phyloP scores from a whole-genome alignment of 2,113 vertebrate genomes.

The Macrotis lagotis region DNA sequence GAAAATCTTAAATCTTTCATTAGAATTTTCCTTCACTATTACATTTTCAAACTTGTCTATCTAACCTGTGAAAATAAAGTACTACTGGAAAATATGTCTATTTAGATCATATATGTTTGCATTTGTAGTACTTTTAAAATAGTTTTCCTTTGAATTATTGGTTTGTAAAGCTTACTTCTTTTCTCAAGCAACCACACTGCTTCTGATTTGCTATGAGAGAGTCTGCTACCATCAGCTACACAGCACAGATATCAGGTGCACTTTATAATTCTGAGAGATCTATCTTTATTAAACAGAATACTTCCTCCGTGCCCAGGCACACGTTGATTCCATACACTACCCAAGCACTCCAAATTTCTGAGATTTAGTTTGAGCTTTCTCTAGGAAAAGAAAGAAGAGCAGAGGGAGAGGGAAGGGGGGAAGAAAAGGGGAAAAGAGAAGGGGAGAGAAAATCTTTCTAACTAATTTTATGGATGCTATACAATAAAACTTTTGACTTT shows the following conservation, averaged over 20 bases:
- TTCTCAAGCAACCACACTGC: neutral
- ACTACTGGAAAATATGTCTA: constrained; percentile 83
- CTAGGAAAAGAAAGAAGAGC: neutral
- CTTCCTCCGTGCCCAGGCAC: neutral
- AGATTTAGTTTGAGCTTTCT: constrained; percentile 27
- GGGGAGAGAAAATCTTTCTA: neutral
- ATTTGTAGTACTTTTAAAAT: constrained; percentile 52
- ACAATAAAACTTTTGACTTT: neutral
- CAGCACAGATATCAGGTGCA: neutral
- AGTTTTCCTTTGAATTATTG: constrained; percentile 46
- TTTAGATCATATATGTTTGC: constrained; percentile 69
- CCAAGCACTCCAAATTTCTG: constrained; percentile 16
- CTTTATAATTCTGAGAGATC: neutral
- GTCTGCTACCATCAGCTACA: neutral
- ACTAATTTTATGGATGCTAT: neutral
- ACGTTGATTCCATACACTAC: neutral
- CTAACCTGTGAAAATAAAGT: constrained; percentile 63
- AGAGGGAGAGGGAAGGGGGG: too few relatives aligned
- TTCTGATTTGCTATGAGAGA: neutral
- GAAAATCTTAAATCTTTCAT: constrained; percentile 77
- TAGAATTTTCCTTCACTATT: constrained; percentile 66
- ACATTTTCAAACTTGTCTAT: constrained; percentile 82
- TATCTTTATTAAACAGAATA: neutral
- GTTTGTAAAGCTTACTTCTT: constrained; percentile 28
- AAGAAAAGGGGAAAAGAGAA: accelerated